These are phyloP conservation scores for Brachyistius frenatus DNA, from an alignment of 2,113 vertebrate genomes.

Conservation along the genomic window DNA sequence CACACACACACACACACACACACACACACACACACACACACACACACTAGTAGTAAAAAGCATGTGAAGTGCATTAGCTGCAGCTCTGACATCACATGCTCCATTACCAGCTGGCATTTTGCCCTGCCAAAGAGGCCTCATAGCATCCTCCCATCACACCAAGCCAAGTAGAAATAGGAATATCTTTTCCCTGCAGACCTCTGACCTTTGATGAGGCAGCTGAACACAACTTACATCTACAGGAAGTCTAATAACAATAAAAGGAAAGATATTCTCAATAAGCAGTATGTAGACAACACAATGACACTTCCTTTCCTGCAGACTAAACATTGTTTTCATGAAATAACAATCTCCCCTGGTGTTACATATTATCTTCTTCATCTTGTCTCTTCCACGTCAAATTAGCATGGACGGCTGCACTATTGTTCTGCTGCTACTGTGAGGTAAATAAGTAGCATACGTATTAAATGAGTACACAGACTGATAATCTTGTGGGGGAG, in stretches of 20 bases:
- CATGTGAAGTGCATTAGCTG: constrained; percentile 43
- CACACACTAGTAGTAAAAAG: constrained; percentile 33
- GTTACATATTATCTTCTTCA: background rate
- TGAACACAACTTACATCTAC: background rate
- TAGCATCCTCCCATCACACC: constrained; percentile 11
- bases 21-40: constrained; percentile 7
- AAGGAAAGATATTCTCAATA: background rate
- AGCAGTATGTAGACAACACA: background rate
- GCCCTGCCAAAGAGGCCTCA: constrained; percentile 20
- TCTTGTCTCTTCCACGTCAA: constrained; percentile 20
- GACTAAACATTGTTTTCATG: background rate
- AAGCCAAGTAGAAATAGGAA: constrained; percentile 24
- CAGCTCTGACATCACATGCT: constrained; percentile 43
- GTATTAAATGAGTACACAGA: constrained; percentile 45
- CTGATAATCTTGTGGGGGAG: constrained; percentile 28
- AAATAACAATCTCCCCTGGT: background rate
- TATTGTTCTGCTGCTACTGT: constrained; percentile 2
- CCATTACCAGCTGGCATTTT: constrained; percentile 33
- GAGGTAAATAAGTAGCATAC: constrained; percentile 30
- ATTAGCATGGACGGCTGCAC: constrained; percentile 33
- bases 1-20: background rate
- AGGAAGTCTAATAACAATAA: background rate
- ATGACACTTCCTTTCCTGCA: background rate
- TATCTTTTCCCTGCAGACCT: constrained; percentile 30
- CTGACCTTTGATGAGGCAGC: constrained; percentile 19